Evolutionary conservation across 2,113 vertebrate genomes (phyloP).

Genomic region (Meriones unguiculatus): DNA sequence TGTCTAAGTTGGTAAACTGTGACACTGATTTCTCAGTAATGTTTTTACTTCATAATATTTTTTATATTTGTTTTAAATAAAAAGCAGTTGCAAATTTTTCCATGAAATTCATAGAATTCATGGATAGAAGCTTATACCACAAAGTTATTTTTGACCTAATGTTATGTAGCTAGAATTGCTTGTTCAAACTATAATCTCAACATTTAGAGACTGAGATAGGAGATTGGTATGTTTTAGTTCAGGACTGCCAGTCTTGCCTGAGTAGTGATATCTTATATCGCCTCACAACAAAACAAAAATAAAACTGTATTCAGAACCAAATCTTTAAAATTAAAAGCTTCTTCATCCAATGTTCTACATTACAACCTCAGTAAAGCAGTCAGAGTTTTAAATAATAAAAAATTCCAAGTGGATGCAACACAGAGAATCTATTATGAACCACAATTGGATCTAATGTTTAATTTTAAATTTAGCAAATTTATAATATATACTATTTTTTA

Average conservation of each 20-base stretch:
- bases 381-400: too few relatives aligned
- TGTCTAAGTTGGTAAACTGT: not conserved
- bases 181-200: too few relatives aligned
- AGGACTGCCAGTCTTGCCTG: too few relatives aligned
- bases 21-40: not conserved
- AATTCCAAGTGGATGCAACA: not conserved
- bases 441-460: not conserved
- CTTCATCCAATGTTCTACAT: not conserved
- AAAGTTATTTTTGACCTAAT: not conserved
- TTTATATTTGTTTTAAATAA: not conserved
- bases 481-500: not conserved
- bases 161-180: not conserved
- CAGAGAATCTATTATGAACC: not conserved
- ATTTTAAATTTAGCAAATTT: constrained; percentile 15
- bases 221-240: too few relatives aligned
- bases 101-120: not conserved
- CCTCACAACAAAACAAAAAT: too few relatives aligned
- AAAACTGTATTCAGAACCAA: not conserved
- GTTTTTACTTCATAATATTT: not conserved
- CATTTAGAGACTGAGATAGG: not conserved
- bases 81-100: not conserved
- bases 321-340: not conserved
- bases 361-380: not conserved
- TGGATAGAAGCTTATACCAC: not conserved
- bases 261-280: not conserved